A percentile compares a stretch with the other conserved stretches of the same genome.
These are phyloP conservation scores for Mythimna impura DNA, from an alignment of 2,888 invertebrate species.

Conservation along the genomic window DNA sequence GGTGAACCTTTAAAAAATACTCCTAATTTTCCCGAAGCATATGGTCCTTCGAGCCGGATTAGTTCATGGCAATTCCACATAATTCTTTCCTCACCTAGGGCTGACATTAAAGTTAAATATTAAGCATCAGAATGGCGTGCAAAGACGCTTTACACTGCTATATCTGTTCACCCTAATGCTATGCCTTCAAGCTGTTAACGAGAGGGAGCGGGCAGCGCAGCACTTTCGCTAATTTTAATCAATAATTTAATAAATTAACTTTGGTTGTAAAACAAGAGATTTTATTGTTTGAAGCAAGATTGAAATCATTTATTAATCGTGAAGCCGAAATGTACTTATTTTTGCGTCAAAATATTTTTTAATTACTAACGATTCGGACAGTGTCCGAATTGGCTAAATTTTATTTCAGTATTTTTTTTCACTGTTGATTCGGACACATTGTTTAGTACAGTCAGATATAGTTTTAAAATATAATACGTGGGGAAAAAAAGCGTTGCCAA, in stretches of 20 bases:
- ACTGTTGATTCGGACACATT: no score
- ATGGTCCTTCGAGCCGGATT: no score
- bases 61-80: conserved; percentile 31
- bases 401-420: no score
- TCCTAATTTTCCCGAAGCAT: no score
- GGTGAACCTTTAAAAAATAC: no score
- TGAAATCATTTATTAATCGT: not conserved
- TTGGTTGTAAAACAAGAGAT: not conserved
- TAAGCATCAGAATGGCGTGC: conserved; percentile 50
- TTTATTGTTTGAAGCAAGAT: conserved; percentile 4
- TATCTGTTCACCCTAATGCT: conserved; percentile 50
- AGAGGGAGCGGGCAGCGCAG: conserved; percentile 23
- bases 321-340: not conserved
- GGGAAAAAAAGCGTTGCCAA: no score
- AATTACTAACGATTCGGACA: no score
- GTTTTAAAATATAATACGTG: no score
- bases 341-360: no score
- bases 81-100: conserved; percentile 40
- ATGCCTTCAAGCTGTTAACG: conserved; percentile 46
- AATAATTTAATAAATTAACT: conserved; percentile 43
- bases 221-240: conserved; percentile 27
- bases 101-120: conserved; percentile 60
- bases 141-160: conserved; percentile 47
- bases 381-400: no score
- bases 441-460: no score